Percentiles rank a stretch among this genome's conserved stretches.
Conservation (phyloP, 1,140 invertebrate genomes). For the Drosophila bocki region DNA sequence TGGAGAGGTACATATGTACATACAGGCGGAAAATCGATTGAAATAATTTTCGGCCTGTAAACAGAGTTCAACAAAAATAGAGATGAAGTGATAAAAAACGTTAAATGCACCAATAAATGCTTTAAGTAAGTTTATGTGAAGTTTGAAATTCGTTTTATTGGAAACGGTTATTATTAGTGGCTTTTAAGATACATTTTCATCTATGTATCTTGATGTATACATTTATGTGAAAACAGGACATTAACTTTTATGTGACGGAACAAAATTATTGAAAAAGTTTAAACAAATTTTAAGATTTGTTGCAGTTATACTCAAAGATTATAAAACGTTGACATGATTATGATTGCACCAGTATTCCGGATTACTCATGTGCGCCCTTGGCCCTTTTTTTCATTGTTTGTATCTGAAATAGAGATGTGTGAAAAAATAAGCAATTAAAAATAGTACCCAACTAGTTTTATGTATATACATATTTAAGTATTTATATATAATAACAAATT, state of each 20-base stretch:
- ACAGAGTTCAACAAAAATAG: slow-evolving; percentile 44
- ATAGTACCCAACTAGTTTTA: not conserved
- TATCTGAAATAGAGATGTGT: slow-evolving; percentile 32
- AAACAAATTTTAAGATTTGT: not conserved
- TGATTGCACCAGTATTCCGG: slow-evolving; percentile 1
- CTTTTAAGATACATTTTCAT: not conserved
- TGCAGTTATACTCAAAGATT: not conserved
- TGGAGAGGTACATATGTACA: slow-evolving; percentile 15
- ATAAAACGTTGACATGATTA: slow-evolving; percentile 8
- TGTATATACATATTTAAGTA: not conserved
- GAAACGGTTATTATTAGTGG: too few species aligned
- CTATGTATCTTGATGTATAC: slow-evolving; percentile 4
- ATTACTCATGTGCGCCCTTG: slow-evolving; percentile 45
- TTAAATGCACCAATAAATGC: slow-evolving; percentile 16
- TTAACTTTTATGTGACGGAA: not conserved
- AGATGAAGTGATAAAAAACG: slow-evolving; percentile 35
- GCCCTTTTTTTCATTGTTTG: slow-evolving; percentile 41
- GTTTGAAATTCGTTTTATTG: not conserved
- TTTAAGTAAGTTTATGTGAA: slow-evolving; percentile 18
- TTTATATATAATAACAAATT: not conserved
- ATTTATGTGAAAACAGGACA: not conserved
- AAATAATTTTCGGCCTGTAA: slow-evolving; percentile 34
- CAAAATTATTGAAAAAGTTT: not conserved
- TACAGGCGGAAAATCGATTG: slow-evolving; percentile 37
- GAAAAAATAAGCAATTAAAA: slow-evolving; percentile 15